These are phyloP conservation scores for Tanytarsus gracilentus DNA, from an alignment of 2,888 invertebrate species.

Conservation along the genomic window DNA sequence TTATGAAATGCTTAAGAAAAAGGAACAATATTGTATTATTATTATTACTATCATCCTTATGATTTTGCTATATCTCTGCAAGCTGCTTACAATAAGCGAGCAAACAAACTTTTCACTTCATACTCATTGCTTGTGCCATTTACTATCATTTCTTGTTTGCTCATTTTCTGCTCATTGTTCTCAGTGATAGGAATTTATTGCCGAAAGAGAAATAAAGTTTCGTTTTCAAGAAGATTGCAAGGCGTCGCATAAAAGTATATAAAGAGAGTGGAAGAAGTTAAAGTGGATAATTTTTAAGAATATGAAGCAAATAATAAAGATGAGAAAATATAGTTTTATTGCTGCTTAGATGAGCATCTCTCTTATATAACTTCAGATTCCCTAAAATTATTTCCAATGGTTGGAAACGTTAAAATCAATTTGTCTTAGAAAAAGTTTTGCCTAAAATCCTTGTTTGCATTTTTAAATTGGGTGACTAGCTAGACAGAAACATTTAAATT, in stretches of 20 bases:
- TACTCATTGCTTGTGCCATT: conserved; percentile 20
- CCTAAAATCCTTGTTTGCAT: not conserved
- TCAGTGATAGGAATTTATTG: conserved; percentile 16
- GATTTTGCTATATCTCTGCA: no score
- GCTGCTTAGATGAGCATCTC: no score
- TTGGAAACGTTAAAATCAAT: not conserved
- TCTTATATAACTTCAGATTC: no score
- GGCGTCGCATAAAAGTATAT: no score
- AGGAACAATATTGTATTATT: conserved; percentile 13
- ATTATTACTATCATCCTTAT: no score
- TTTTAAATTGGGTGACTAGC: conserved; percentile 15
- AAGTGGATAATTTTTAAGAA: no score
- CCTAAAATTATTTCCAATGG: no score
- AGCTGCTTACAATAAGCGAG: no score
- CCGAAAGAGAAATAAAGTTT: not conserved
- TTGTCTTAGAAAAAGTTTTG: not conserved
- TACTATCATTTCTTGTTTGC: conserved; percentile 12
- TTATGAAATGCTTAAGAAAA: conserved; percentile 6
- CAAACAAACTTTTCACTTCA: not conserved
- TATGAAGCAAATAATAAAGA: no score
- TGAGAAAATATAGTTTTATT: no score
- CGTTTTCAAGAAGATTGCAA: not conserved
- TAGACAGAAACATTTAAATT: no score
- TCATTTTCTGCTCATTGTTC: not conserved
- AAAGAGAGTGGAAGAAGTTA: no score